These are phyloP conservation scores for Hemibagrus wyckioides DNA, from an alignment of 2,113 vertebrate species.

Conservation along the genomic window DNA sequence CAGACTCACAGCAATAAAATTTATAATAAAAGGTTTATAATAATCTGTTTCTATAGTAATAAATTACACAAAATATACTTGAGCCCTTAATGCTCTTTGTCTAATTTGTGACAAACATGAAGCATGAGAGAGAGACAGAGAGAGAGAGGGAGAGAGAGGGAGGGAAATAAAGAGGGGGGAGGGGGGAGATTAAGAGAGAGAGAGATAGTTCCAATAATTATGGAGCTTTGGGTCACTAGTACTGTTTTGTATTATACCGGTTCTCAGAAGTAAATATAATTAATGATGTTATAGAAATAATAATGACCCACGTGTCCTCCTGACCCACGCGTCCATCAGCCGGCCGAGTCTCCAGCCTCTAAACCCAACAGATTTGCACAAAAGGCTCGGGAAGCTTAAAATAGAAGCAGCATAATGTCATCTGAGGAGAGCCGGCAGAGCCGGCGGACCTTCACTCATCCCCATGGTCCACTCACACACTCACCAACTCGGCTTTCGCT, in stretches of 20 bases:
- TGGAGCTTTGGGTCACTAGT: neutral
- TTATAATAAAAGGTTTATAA: neutral
- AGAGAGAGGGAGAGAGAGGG: neutral
- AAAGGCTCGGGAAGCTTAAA: constrained; percentile 21
- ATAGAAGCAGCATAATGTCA: constrained; percentile 14
- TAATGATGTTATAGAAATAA: neutral
- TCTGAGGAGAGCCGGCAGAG: neutral
- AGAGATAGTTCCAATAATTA: neutral
- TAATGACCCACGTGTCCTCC: neutral
- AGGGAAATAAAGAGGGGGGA: neutral
- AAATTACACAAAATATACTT: too few species aligned
- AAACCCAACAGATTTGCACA: constrained; percentile 19
- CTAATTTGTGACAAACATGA: too few species aligned
- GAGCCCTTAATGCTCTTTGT: too few species aligned
- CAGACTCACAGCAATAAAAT: too few species aligned
- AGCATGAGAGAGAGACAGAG: too few species aligned
- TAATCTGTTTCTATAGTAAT: neutral
- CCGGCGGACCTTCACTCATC: constrained; percentile 8
- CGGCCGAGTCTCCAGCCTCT: neutral
- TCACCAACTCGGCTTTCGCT: neutral
- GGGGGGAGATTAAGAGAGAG: too few species aligned
- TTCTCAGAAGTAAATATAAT: neutral
- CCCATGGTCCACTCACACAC: neutral
- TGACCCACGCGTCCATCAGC: neutral
- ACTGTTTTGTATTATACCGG: neutral